These are phyloP conservation scores for Cliona cf. orientalis DNA, from an alignment of 37 sponge, comb jelly and placozoan genomes.

Conservation along the genomic window DNA sequence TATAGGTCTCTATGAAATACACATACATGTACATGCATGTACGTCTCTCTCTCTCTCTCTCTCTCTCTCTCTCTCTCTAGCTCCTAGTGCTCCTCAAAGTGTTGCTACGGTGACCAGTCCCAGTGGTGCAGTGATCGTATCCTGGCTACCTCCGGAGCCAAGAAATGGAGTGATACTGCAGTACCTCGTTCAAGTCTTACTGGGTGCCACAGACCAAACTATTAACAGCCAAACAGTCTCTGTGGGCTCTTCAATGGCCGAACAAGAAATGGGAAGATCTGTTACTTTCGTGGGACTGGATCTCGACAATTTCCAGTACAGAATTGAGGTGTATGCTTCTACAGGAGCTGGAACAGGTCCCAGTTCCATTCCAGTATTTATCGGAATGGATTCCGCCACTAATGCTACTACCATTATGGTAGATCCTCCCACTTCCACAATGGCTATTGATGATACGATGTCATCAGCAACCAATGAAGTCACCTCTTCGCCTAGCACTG, in stretches of 20 bases:
- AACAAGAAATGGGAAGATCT: not conserved
- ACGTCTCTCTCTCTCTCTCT: not conserved
- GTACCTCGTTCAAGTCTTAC: conserved; percentile 30
- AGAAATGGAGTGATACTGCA: conserved; percentile 50
- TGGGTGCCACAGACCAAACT: conserved; percentile 4
- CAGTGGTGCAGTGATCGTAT: not conserved
- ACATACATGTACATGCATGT: no score
- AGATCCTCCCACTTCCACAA: no score
- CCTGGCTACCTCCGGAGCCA: conserved; percentile 63
- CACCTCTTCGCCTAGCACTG: not conserved
- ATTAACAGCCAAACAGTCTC: conserved; percentile 8
- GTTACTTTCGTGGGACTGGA: conserved; percentile 13
- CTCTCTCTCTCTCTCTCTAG: conserved; percentile 1
- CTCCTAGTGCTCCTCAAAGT: conserved; percentile 31
- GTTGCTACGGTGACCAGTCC: conserved; percentile 9
- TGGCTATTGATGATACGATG: not conserved
- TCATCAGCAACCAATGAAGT: not conserved
- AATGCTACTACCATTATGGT: not conserved
- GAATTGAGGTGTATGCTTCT: conserved; percentile 13
- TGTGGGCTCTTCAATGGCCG: not conserved
- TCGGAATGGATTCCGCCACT: not conserved
- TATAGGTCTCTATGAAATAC: no score
- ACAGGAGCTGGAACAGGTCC: conserved; percentile 29
- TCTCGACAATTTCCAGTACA: conserved; percentile 15
- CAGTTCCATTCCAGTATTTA: conserved; percentile 9